Base-by-base conservation (phyloP, 2,113 vertebrate genomes). In the Cheirogaleus medius region DNA sequence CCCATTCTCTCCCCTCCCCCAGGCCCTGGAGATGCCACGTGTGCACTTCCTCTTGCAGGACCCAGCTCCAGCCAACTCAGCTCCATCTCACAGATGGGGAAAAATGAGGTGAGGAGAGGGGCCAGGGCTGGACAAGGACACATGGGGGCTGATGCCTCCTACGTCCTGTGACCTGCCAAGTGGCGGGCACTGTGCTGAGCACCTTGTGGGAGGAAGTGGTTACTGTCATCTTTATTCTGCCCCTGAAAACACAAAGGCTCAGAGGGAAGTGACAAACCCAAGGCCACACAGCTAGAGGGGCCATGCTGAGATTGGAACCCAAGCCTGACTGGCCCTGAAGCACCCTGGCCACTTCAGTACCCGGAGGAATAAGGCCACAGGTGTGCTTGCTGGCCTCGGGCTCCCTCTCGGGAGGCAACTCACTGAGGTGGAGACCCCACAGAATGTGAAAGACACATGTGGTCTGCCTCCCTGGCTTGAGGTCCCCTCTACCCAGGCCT, bases 1-100 rank as follows among this genome's bases (percentile, higher is more conserved):
- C 42, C 42, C 47, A 7, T 49, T 29, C n/a, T 78, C 60, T 66
- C 47, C 58, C 81, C 58, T 74, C 77, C 81, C 34, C 49, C 64
- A 52, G 13, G 82, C 77, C 82, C 94, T 34, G 29, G 76, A 90
- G 56, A 81, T 8, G 64, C 97, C 93, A 97, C 95, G 74, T 95
- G 27, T 54, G 49, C 93, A 81, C 20, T 44, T 68, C 34, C 91
- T 78, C 37, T 77, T 4, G 44, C 3, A 7, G 54, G 81, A 68
- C 76, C 81, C 54, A 5, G 60, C 47, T 21, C 47, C 27, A 39
- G 27, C 13, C 42, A 69, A 6, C 58, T 68, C 7, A 76, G 76
- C 63, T 44, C 85, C 37, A 87, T 64, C 91, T 95, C 60, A 81
- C 49, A 68, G 10, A 32, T 2, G 47, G 52, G 52, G 44, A 84